Evolutionary conservation across 2,113 vertebrate species (phyloP), one percentile per base, ranked within the genome.

Genomic region (Podarcis raffonei): DNA sequence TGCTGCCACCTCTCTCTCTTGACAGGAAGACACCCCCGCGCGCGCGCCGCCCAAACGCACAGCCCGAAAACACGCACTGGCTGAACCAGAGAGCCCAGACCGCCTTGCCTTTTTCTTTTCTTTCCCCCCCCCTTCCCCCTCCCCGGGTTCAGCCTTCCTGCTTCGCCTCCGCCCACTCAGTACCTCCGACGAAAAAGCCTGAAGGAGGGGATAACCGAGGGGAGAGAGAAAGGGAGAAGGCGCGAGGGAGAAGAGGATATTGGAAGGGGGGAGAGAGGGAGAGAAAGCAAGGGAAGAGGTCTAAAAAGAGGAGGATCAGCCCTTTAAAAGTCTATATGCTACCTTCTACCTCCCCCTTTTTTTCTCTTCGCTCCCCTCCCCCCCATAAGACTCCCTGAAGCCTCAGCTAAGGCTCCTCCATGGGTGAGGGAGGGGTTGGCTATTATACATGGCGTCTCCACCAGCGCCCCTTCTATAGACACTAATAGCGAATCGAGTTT

Each of bases 401-500:
- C 89, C 94, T 95, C 53, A 81, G 90, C 93, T 93, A 91, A 87
- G 91, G 75, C 87, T 92, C 87, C 94, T 90, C 80, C 75, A 65
- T 79, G 32, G 92, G 89, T 74, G 30, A 72, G 72, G 78, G 92
- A 42, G 53, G 81, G 92, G 84, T 75, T 62, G 91, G 93, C 48
- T 53, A 53, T 53, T 53, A 90, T 83, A 74, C 83, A 69, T 1
- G 88, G 92, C 92, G 92, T 86, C 93, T 93, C 96, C 95, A 91
- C 95, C 95, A 91, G 89, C 89, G 74, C n/a, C 87, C 76, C 95
- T 94, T 93, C 95, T 94, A 94, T 57, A 96, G 91, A 97, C 94
- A 96, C 96, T 95, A 95, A 89, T 93, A 94, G 96, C 95, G 92
- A 96, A 96, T 95, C 90, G 92, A 96, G 95, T 98, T 98, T 98